phyloP scores from a whole-genome alignment of 2,797 vertebrate species.

The Cyclopterus lumpus region DNA sequence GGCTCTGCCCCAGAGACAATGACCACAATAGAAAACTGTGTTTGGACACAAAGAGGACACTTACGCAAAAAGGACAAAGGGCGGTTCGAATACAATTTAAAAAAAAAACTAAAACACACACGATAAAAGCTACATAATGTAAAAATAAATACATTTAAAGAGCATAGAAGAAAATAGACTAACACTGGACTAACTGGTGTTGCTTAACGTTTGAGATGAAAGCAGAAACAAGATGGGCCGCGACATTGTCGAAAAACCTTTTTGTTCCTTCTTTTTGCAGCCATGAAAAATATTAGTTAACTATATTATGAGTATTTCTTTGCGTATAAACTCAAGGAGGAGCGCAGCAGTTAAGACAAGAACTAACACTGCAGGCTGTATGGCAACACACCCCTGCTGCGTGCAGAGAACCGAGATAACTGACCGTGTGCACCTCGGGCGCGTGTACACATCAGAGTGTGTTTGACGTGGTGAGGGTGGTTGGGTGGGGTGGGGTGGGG shows the following conservation, averaged over 20 bases:
- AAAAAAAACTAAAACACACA: neutral
- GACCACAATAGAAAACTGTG: neutral
- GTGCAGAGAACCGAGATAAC: conserved; percentile 12
- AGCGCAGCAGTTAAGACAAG: conserved; percentile 35
- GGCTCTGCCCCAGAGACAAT: neutral
- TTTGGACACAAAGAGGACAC: neutral
- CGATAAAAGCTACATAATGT: neutral
- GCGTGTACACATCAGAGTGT: neutral
- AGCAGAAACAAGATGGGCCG: neutral
- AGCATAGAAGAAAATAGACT: neutral
- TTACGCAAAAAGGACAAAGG: neutral
- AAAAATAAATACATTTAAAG: neutral
- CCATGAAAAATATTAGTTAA: neutral
- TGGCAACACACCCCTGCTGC: conserved; percentile 10
- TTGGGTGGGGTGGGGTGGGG: no score
- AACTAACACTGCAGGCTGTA: conserved; percentile 38
- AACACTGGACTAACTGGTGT: neutral
- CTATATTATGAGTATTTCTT: neutral
- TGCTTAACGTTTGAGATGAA: neutral
- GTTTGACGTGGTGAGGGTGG: conserved; percentile 21
- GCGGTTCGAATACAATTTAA: neutral
- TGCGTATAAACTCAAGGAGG: no score
- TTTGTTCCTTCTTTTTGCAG: neutral
- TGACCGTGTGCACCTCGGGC: neutral
- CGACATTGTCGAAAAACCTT: neutral